These are phyloP conservation scores for Acanthoscelides obtectus DNA, from an alignment of 2,888 invertebrate species.

Conservation along the genomic window DNA sequence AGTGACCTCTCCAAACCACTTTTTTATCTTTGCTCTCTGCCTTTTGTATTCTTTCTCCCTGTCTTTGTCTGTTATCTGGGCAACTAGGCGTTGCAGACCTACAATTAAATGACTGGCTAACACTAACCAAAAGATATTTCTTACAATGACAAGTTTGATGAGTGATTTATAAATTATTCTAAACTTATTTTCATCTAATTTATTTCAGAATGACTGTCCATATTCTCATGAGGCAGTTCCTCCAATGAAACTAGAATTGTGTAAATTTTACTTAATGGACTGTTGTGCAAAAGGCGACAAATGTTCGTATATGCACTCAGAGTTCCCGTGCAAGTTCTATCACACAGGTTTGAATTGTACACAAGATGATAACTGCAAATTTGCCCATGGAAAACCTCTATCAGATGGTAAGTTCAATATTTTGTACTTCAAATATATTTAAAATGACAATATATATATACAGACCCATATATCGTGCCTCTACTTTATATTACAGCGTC, in stretches of 20 bases:
- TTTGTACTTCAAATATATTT: conserved; percentile 18
- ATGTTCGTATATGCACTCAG: conserved; percentile 94
- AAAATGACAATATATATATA: no score
- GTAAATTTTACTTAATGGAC: conserved; percentile 94
- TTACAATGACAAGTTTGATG: not conserved
- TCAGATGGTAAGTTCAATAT: conserved; percentile 56
- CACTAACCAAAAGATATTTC: no score
- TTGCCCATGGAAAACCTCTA: conserved; percentile 86
- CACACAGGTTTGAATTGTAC: conserved; percentile 88
- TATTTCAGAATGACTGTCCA: conserved; percentile 71
- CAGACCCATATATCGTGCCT: no score
- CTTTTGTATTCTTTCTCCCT: no score
- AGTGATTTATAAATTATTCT: no score
- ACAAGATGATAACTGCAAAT: conserved; percentile 77
- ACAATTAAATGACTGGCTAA: no score
- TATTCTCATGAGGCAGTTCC: conserved; percentile 81
- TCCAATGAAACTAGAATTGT: conserved; percentile 86
- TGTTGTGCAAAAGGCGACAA: conserved; percentile 93
- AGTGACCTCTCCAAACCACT: no score
- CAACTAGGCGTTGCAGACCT: no score
- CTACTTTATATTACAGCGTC: no score
- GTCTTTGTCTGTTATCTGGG: no score
- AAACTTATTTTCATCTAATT: conserved; percentile 10
- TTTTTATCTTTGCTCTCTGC: no score
- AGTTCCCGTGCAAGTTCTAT: conserved; percentile 96